phyloP scores from a whole-genome alignment of 2,113 vertebrate species.

The Sinocyclocheilus rhinocerous region DNA sequence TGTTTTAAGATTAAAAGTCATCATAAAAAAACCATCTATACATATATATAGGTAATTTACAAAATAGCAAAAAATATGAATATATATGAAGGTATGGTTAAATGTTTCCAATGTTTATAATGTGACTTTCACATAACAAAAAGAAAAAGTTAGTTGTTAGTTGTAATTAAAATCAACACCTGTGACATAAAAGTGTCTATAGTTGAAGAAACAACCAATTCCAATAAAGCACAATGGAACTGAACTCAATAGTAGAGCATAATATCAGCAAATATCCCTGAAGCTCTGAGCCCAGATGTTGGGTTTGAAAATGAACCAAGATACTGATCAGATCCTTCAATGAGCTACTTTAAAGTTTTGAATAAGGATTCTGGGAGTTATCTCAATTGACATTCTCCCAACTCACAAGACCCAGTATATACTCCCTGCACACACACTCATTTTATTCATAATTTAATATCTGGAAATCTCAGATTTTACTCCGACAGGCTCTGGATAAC shows the following conservation, averaged over 20 bases:
- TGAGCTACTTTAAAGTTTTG: not conserved
- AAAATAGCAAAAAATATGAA: not conserved
- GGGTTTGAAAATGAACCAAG: not conserved
- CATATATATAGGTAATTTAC: not conserved
- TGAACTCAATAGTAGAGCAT: not conserved
- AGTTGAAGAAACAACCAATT: not conserved
- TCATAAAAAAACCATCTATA: not conserved
- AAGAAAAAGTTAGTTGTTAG: not conserved
- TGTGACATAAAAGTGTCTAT: not conserved
- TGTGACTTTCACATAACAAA: not conserved
- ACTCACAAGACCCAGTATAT: not conserved
- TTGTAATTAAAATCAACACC: not conserved
- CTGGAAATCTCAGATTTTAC: conserved; percentile 11
- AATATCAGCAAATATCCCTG: not conserved
- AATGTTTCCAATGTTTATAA: not conserved
- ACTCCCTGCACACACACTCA: conserved; percentile 13
- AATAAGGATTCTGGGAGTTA: conserved; percentile 2
- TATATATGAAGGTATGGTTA: not conserved
- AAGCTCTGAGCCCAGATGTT: not conserved
- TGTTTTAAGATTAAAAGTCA: not conserved
- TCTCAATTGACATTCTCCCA: not conserved
- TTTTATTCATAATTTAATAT: conserved; percentile 15
- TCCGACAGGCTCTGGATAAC: conserved; percentile 44
- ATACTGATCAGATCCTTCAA: conserved; percentile 7
- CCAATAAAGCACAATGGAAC: not conserved